These are phyloP conservation scores for Chrysocyon brachyurus DNA, from an alignment of 2,797 vertebrate genomes.

Conservation along the genomic window DNA sequence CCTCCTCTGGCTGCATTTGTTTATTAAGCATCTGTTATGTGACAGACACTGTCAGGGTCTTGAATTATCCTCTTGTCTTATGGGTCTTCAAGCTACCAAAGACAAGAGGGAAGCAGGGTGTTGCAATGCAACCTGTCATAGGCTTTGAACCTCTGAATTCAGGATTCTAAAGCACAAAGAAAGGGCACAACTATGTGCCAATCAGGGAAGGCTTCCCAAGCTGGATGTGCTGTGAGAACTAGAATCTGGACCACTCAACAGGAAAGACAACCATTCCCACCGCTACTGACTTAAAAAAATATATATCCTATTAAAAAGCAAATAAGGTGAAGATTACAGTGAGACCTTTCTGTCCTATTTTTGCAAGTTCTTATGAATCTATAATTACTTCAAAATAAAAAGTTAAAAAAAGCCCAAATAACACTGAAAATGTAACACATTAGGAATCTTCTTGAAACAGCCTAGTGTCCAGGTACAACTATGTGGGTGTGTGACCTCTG, in stretches of 20 bases:
- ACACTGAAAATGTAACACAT: background rate
- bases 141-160: background rate
- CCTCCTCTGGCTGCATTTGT: background rate
- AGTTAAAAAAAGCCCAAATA: background rate
- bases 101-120: background rate
- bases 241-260: background rate
- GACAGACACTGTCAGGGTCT: background rate
- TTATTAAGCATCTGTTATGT: background rate
- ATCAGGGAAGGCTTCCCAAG: background rate
- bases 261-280: background rate
- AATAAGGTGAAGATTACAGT: background rate
- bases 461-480: rapidly evolving
- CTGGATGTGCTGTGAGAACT: background rate
- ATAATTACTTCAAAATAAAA: background rate
- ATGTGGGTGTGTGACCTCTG: rapidly evolving
- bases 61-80: background rate
- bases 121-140: rapidly evolving
- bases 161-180: background rate
- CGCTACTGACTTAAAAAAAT: background rate
- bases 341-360: background rate
- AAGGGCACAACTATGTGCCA: background rate
- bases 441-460: background rate
- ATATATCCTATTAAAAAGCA: background rate
- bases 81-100: rapidly evolving
- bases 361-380: background rate